Base-by-base conservation (phyloP, 37 sponge, comb jelly and placozoan species). In the Oopsacas minuta region DNA sequence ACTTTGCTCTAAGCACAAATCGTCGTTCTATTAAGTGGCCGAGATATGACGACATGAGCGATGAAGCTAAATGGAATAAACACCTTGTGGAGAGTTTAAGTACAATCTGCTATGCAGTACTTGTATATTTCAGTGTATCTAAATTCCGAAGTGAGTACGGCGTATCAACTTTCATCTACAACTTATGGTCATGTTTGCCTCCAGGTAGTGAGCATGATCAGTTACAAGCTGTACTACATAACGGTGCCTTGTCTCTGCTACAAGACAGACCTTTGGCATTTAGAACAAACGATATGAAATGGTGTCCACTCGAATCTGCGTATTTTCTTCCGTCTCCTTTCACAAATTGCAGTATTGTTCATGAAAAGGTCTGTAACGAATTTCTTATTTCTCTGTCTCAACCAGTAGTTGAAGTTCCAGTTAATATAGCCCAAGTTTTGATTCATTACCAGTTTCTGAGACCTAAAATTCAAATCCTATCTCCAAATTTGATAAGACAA, bases 11-110 rank as follows among this genome's bases (percentile, higher is more conserved):
- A 0, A 53, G 85, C 38, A 88, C 89, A 32, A 89, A 94, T 37
- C 52, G 94, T 20, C 87, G 90, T 22, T 84, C 83, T 51, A 88
- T 94, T 30, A 91, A 91, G 86, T 94, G 94, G 94, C 94, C 94
- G 36, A 32, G 83, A 0, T 52, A 39, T 83, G 94, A 94, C 36
- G 86, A 89, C n/a, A 86, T 84, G 46, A 85, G 89, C 38, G 86
- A 53, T n/a, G 90, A 89, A 53, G 91, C 94, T 37, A 0, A 37
- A 38, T 94, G 91, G 90, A 94, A 94, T 61, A 23, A 86, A 52
- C 35, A 37, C 20, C 90, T 94, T n/a, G 85, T 91, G 0, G 36
- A 38, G 28, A 53, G 84, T 0, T 38, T 87, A n/a, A 51, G 89
- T 20, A 69, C 85, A 35, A 88, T 88, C 23, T 38, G 81, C 0